These are phyloP conservation scores for Orthonevra nobilis DNA, from an alignment of 2,888 invertebrate species.

Conservation along the genomic window DNA sequence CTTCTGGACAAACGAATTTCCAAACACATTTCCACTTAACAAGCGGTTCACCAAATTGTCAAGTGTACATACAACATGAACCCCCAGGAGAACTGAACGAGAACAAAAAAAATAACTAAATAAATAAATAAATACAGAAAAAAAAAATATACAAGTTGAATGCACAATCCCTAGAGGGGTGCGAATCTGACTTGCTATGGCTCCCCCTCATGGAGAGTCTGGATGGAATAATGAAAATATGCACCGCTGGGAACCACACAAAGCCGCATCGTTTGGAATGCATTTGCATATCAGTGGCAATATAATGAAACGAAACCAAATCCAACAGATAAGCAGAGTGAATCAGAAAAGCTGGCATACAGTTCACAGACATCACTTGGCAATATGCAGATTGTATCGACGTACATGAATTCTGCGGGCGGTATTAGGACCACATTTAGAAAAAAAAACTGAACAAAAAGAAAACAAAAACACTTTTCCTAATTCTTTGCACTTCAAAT, in stretches of 20 bases:
- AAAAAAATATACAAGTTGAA: slow-evolving; percentile 17
- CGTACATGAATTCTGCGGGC: too few species aligned
- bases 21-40: slow-evolving; percentile 34
- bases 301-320: not conserved
- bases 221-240: not conserved
- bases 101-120: not conserved
- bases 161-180: slow-evolving; percentile 45
- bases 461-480: too few species aligned
- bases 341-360: slow-evolving; percentile 29
- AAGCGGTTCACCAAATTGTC: slow-evolving; percentile 21
- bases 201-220: not conserved
- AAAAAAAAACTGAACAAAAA: too few species aligned
- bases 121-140: not conserved
- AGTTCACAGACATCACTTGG: slow-evolving; percentile 17
- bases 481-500: too few species aligned
- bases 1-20: not conserved
- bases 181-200: slow-evolving; percentile 31
- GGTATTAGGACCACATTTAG: too few species aligned
- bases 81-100: slow-evolving; percentile 27
- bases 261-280: slow-evolving; percentile 30
- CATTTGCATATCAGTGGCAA: slow-evolving; percentile 35
- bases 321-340: slow-evolving; percentile 18
- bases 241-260: slow-evolving; percentile 28
- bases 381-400: not conserved
- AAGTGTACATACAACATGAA: slow-evolving; percentile 43